Evolutionary conservation across 2,888 invertebrate species (phyloP).

Genomic region (Phasia obesa): DNA sequence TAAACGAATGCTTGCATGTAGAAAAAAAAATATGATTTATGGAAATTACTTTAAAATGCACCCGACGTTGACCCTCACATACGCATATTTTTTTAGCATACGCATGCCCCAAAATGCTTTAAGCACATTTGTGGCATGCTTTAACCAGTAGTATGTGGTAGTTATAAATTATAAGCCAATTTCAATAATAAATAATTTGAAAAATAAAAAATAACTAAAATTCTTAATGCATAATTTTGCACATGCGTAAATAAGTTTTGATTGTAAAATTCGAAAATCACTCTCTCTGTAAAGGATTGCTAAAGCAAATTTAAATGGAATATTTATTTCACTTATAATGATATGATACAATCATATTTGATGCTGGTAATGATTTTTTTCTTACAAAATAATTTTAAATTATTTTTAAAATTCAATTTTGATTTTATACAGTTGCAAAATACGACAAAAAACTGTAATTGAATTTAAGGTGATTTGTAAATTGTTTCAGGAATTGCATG

Average conservation of each 20-base stretch:
- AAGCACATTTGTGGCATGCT: slow-evolving; percentile 61
- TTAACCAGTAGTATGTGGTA: slow-evolving; percentile 60
- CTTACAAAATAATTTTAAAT: not conserved
- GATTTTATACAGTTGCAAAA: not conserved
- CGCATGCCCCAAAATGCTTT: slow-evolving; percentile 36
- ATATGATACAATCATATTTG: slow-evolving; percentile 4
- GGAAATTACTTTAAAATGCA: slow-evolving; percentile 63
- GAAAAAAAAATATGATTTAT: slow-evolving; percentile 60
- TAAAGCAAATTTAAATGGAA: slow-evolving; percentile 48
- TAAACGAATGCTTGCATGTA: not conserved
- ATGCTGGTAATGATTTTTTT: not conserved
- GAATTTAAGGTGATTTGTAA: slow-evolving; percentile 1
- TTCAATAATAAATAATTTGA: slow-evolving; percentile 52
- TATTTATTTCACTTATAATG: slow-evolving; percentile 37
- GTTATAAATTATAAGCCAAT: slow-evolving; percentile 59
- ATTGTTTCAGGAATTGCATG: no score
- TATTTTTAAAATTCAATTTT: not conserved
- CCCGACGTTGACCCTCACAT: slow-evolving; percentile 67
- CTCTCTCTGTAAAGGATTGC: slow-evolving; percentile 11
- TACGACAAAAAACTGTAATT: not conserved
- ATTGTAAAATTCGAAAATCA: slow-evolving; percentile 54
- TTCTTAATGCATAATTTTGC: slow-evolving; percentile 36
- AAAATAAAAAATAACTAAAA: slow-evolving; percentile 30
- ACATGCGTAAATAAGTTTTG: slow-evolving; percentile 63
- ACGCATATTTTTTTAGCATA: slow-evolving; percentile 50